Conservation (phyloP, 2,797 vertebrate species). For the Danio kyathit region DNA sequence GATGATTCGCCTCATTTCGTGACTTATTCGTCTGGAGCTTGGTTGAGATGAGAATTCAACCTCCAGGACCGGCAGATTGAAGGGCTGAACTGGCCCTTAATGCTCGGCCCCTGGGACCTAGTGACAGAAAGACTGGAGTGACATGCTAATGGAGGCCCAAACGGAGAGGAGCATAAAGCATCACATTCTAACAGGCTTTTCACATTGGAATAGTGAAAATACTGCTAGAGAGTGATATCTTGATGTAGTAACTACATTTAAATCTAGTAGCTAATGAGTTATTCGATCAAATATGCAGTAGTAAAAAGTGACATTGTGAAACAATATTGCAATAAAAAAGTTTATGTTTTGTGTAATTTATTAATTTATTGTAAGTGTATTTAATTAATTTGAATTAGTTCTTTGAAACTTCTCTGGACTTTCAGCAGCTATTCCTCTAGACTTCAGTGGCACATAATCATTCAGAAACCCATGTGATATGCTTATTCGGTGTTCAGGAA, state of each 20-base stretch:
- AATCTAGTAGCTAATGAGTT: background rate
- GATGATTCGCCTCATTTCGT: constrained; percentile 56
- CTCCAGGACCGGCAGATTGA: constrained; percentile 18
- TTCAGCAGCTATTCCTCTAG: background rate
- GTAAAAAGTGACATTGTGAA: background rate
- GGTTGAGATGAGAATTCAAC: constrained; percentile 44
- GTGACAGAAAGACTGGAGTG: constrained; percentile 5
- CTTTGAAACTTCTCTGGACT: too few relatives aligned
- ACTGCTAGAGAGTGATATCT: constrained; percentile 3
- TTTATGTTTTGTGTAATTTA: too few relatives aligned
- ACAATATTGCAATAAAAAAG: background rate
- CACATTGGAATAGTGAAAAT: constrained; percentile 34
- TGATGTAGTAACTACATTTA: too few relatives aligned
- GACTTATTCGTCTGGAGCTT: constrained; percentile 46
- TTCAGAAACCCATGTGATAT: background rate
- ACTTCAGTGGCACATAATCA: background rate
- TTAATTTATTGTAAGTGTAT: too few relatives aligned
- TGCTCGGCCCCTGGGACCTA: background rate
- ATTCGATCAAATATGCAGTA: background rate
- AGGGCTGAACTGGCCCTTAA: background rate
- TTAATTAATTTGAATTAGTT: too few relatives aligned
- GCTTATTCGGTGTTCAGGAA: background rate
- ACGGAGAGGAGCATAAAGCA: constrained; percentile 13
- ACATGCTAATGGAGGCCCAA: constrained; percentile 42
- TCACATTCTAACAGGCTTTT: constrained; percentile 47